Percentiles rank a stretch among this genome's conserved stretches.
Conservation (phyloP, 2,113 vertebrate genomes). For the human region DNA sequence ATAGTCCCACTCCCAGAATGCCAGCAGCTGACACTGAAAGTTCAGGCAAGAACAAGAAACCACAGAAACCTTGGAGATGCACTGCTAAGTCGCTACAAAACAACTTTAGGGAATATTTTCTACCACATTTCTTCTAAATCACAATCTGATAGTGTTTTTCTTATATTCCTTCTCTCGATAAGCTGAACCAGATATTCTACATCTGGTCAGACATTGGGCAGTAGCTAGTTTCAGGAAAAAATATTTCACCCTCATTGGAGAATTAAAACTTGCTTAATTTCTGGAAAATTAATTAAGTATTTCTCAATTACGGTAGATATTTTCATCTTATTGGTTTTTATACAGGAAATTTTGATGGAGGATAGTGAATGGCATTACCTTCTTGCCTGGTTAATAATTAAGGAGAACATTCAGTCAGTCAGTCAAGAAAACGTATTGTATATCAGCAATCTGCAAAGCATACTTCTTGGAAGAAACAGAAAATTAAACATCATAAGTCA, state of each 20-base stretch:
- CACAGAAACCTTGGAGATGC: background rate
- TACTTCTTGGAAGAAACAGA: background rate
- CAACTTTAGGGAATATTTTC: background rate
- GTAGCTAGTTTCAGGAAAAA: background rate
- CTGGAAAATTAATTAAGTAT: constrained; percentile 26
- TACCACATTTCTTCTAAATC: background rate
- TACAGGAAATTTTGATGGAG: background rate
- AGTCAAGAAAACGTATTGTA: background rate
- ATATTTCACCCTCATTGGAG: background rate
- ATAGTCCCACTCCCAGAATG: background rate
- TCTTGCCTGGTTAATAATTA: background rate
- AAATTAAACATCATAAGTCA: background rate
- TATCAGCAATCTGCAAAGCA: background rate
- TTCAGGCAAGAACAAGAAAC: background rate
- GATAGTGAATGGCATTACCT: background rate
- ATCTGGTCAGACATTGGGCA: background rate
- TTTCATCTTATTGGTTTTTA: constrained; percentile 4
- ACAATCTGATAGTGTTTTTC: background rate
- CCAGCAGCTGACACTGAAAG: background rate
- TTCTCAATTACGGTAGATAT: constrained; percentile 6
- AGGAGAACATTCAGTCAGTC: background rate
- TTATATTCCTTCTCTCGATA: background rate
- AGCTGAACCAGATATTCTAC: background rate
- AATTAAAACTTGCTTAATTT: constrained; percentile 4
- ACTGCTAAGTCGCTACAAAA: too few relatives aligned